phyloP scores from a whole-genome alignment of 2,888 invertebrate species.

The Ptilodon capucinus region DNA sequence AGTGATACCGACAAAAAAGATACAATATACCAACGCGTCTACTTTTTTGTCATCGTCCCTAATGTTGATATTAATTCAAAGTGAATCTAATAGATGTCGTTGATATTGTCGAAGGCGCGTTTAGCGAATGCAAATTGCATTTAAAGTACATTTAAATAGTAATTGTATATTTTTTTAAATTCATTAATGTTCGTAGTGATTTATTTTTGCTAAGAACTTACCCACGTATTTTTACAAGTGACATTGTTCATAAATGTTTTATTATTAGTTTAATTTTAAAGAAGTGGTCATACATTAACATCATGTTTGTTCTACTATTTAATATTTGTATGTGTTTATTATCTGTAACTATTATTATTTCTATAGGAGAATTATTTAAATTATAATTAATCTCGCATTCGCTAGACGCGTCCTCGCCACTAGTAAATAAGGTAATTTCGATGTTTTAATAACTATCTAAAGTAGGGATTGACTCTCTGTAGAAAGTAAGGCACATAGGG shows the following conservation, averaged over 20 bases:
- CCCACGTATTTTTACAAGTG: no score
- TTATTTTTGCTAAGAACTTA: no score
- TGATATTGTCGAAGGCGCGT: conserved; percentile 6
- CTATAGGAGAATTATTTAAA: not conserved
- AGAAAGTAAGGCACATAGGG: conserved; percentile 49
- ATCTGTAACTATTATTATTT: not conserved
- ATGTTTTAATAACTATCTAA: conserved; percentile 39
- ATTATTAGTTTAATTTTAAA: no score
- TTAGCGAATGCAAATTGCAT: conserved; percentile 7
- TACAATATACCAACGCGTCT: no score
- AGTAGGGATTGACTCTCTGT: conserved; percentile 56
- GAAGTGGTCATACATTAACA: no score
- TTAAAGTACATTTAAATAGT: not conserved
- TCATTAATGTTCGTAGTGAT: not conserved
- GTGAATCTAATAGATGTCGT: conserved; percentile 22
- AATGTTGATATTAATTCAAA: conserved; percentile 2
- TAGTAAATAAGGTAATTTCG: conserved; percentile 34
- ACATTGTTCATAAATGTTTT: no score
- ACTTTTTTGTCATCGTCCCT: not conserved
- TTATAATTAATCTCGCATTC: not conserved
- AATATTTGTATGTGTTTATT: no score
- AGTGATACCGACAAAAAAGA: no score
- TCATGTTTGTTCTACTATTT: no score
- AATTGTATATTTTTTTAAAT: not conserved
- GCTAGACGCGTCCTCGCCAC: conserved; percentile 11